Base-by-base conservation (phyloP, 2,797 vertebrate species). In the Pseudopleuronectes americanus region DNA sequence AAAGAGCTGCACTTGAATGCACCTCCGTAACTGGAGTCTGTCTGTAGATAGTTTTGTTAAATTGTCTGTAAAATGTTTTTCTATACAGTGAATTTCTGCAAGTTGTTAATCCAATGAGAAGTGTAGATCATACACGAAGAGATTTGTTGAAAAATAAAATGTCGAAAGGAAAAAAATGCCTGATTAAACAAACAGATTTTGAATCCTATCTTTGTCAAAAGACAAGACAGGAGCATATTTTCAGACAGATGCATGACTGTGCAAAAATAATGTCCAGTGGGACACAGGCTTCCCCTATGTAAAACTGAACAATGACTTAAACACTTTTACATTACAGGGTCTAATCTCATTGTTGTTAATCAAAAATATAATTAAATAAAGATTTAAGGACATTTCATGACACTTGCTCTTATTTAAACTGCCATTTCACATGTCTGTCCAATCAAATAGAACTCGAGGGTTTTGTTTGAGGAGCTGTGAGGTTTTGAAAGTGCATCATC, bases 21-120 rank as follows among this genome's bases (percentile, higher is more conserved):
- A 74, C 59, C 81, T 85, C 72, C 47, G 38, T 65, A 77, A 74
- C 67, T 58, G 23, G 56, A 72, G 74, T 54, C 61, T 52, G 59
- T 68, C 64, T 49, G 68, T 65, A 55, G 66, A 81, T 73, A 70
- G 51, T 71, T 82, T 62, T 56, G 68, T 69, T 65, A 72, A 83
- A 84, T 26, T 75, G 74, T 83, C 74, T 63, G 7, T 31, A 31
- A 31, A 31, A 83, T 70, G 61, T 53, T 41, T 77, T 77, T 78
- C 67, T 86, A 77, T 87, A 89, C 85, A 89, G 54, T 69, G 59
- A 69, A 45, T 71, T 84, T 48, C 76, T 65, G 53, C 76, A 61
- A 58, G 45, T 61, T 67, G 67, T 74, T 53, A 62, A 57, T 80
- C 59, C 31, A 57, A 36, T 52, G 64, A 43, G 38, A 56, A 48